Base-by-base conservation (phyloP, 2,113 vertebrate species). In the Anser brachyrhynchus region DNA sequence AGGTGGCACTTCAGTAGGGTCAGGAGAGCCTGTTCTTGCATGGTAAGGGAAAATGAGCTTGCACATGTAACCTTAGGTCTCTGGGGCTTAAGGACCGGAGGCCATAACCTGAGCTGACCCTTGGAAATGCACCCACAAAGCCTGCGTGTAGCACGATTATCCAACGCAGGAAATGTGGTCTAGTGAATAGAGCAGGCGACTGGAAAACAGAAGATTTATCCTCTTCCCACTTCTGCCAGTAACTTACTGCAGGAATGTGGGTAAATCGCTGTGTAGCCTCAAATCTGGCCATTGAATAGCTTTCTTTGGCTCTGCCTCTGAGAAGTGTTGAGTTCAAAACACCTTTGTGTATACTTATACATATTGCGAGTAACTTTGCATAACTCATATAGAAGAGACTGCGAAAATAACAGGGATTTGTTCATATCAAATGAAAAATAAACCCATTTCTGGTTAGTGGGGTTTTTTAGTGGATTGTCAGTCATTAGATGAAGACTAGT, bases 1-100 rank as follows among this genome's bases (percentile, higher is more conserved):
- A 3, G 41, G 20, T 29, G 37, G 26, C 0, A 0, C 7, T 54
- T 57, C 17, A 49, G 61, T 13, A 13, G 55, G 54, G 33, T 66
- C 39, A 5, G 13, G 0, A 11, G 90, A 62, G 15, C 23, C 35
- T 74, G 3, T 29, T 28, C 35, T 19, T 13, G 6, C 19, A 3
- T 2, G 3, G 2, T 23, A 1, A 1, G 9, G 55, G 58, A 43
- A 13, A 11, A 7, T 3, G 39, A 66, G 33, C 17, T 89, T 61
- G 13, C 9, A 26, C 0, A 0, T 1, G 3, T 16, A 1, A 9
- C 5, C 37, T 54, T 1, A 2, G 23, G 20, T 58, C 75, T 46
- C 33, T 37, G 10, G 28, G 41, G 31, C 39, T 78, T 41, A 9
- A 70, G 28, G 41, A 41, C 35, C 7, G 31, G 37, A 3, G 11